These are phyloP conservation scores for Bovichtus variegatus DNA, from an alignment of 2,797 vertebrate genomes.

Conservation along the genomic window DNA sequence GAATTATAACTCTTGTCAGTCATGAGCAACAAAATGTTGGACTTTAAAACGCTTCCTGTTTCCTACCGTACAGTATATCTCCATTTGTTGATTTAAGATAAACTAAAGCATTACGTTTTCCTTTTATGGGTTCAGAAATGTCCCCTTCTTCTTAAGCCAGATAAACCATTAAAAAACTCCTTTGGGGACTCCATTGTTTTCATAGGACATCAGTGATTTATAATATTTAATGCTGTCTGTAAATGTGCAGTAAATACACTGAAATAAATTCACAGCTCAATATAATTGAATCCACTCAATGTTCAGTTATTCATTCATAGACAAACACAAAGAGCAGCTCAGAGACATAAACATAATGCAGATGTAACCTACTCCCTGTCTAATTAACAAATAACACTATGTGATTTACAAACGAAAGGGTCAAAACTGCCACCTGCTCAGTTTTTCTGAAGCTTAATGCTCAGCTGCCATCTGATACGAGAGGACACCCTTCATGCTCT, in stretches of 20 bases:
- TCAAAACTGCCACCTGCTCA: background rate
- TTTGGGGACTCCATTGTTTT: background rate
- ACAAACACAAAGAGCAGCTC: background rate
- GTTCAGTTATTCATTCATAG: constrained; percentile 10
- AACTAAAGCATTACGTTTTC: background rate
- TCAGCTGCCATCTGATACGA: background rate
- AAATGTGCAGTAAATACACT: background rate
- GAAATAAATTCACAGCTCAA: background rate
- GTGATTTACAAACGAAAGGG: background rate
- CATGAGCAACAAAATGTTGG: background rate
- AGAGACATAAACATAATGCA: background rate
- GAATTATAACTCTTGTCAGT: background rate
- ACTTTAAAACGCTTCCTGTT: background rate
- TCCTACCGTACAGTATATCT: too few species aligned
- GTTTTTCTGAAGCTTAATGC: background rate
- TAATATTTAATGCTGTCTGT: background rate
- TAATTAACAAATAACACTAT: background rate
- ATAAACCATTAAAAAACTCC: background rate
- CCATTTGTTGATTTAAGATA: too few species aligned
- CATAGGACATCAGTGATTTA: background rate
- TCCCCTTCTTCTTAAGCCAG: too few species aligned
- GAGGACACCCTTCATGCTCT: background rate
- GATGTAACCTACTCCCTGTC: background rate
- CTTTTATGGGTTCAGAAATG: background rate
- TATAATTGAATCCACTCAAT: background rate